Evolutionary conservation across 1,140 invertebrate species (phyloP).

Genomic region (Sycobia sp.): DNA sequence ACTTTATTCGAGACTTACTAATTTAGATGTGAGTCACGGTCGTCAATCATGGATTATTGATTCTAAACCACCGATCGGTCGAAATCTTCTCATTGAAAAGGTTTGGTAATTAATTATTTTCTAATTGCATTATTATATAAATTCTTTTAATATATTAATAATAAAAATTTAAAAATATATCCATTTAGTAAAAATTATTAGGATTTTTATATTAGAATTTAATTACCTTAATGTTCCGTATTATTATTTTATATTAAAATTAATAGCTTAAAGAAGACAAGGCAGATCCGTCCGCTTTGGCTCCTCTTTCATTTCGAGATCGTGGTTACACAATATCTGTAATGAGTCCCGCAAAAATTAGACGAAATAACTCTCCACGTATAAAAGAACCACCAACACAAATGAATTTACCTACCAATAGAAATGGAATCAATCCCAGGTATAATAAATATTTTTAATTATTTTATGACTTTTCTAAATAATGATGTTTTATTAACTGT

Average conservation of each 20-base stretch:
- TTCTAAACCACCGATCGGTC: slow-evolving; percentile 56
- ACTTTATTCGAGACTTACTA: slow-evolving; percentile 55
- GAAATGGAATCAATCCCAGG: slow-evolving; percentile 71
- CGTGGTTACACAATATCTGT: slow-evolving; percentile 85
- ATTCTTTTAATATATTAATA: too few relatives aligned
- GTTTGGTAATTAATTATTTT: slow-evolving; percentile 22
- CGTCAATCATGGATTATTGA: slow-evolving; percentile 47
- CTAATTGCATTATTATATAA: neutral
- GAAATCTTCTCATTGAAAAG: slow-evolving; percentile 53
- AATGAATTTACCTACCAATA: slow-evolving; percentile 33
- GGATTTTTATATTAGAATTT: neutral
- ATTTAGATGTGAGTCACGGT: slow-evolving; percentile 51
- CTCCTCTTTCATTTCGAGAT: slow-evolving; percentile 69
- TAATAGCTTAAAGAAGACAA: slow-evolving; percentile 51
- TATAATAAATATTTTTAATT: slow-evolving; percentile 38
- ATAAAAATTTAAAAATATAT: too few relatives aligned
- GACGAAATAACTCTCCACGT: slow-evolving; percentile 56
- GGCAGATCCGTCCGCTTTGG: slow-evolving; percentile 57
- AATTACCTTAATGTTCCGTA: too few relatives aligned
- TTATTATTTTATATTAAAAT: too few relatives aligned
- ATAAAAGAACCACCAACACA: slow-evolving; percentile 60
- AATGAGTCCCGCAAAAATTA: slow-evolving; percentile 72
- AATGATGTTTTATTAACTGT: too few relatives aligned
- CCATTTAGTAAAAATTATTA: too few relatives aligned
- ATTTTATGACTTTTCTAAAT: neutral